phyloP scores from a whole-genome alignment of 2,113 vertebrate genomes.

The Grammatotria lemairii region DNA sequence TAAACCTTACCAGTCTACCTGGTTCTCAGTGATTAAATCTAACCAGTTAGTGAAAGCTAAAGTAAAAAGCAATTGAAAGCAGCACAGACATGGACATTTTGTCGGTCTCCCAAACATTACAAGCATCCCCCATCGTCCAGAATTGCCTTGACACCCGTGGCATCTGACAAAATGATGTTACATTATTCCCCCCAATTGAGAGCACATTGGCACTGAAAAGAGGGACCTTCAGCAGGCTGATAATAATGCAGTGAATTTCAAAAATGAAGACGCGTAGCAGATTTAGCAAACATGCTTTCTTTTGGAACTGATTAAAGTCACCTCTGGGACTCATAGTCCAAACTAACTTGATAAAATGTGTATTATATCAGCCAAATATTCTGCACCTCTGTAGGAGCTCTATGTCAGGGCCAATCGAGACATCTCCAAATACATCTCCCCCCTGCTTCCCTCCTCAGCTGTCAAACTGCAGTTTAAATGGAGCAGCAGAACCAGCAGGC shows the following conservation, averaged over 20 bases:
- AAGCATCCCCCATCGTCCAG: neutral
- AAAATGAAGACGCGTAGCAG: neutral
- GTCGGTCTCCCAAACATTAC: neutral
- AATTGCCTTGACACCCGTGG: neutral
- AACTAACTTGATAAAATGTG: neutral
- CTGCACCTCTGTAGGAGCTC: neutral
- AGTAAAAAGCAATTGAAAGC: neutral
- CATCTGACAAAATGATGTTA: neutral
- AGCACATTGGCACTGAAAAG: neutral
- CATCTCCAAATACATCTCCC: neutral
- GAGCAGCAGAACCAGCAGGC: slow-evolving; percentile 34
- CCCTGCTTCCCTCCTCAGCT: neutral
- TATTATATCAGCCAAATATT: neutral
- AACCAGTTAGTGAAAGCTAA: neutral
- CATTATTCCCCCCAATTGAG: neutral
- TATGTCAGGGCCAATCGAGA: slow-evolving; percentile 1
- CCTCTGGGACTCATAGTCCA: neutral
- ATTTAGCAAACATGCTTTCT: neutral
- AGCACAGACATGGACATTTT: neutral
- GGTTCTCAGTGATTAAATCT: neutral
- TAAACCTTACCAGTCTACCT: neutral
- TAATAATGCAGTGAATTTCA: neutral
- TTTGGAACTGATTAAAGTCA: neutral
- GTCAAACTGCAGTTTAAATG: slow-evolving; percentile 46
- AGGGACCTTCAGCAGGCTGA: neutral